Percentiles rank a stretch among this genome's conserved stretches.
Evolutionary conservation across 1,140 invertebrate species (phyloP).

Genomic region (Drosophila neocordata): DNA sequence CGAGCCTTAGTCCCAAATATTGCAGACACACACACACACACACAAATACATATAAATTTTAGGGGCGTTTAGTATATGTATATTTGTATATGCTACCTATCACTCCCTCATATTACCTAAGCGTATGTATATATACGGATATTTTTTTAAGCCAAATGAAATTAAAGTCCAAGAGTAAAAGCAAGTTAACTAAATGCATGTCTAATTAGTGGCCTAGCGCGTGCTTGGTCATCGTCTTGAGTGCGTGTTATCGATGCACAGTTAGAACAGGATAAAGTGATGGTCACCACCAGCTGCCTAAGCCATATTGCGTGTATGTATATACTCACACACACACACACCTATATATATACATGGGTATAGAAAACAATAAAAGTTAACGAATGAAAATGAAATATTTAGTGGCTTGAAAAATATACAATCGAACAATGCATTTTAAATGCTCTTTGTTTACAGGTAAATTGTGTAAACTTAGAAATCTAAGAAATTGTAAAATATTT

Average conservation of each 20-base stretch:
- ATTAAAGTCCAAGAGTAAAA: background rate
- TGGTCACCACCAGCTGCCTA: background rate
- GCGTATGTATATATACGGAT: background rate
- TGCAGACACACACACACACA: background rate
- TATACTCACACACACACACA: no score
- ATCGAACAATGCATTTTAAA: background rate
- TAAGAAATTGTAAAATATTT: no score
- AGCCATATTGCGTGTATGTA: background rate
- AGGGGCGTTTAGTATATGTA: background rate
- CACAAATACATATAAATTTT: background rate
- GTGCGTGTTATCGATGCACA: background rate
- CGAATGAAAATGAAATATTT: background rate
- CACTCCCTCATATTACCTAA: background rate
- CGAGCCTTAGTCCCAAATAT: background rate
- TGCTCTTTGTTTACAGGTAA: background rate
- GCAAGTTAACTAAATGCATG: background rate
- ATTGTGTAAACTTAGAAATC: background rate
- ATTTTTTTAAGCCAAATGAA: background rate
- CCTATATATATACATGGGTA: no score
- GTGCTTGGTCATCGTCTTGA: background rate
- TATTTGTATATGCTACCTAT: background rate
- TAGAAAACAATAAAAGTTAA: background rate
- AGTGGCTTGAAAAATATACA: background rate
- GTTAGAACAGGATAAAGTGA: background rate
- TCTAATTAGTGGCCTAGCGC: background rate